A percentile compares a stretch with the other conserved stretches of the same genome.
These are phyloP conservation scores for Harpalus rubripes DNA, from an alignment of 2,888 invertebrate species.

Conservation along the genomic window DNA sequence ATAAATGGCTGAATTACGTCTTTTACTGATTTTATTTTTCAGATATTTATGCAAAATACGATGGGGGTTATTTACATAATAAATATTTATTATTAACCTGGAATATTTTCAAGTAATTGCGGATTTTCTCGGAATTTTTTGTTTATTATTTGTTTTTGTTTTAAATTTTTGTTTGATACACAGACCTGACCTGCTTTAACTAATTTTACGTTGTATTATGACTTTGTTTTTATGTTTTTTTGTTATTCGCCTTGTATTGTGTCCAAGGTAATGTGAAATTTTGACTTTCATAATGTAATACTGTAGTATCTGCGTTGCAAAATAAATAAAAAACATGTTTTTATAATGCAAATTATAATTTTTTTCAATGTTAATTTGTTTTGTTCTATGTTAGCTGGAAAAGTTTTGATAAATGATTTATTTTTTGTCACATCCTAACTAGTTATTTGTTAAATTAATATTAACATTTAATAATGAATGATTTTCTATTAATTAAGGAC, in stretches of 20 bases:
- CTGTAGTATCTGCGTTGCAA: not conserved
- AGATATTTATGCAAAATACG: constrained; percentile 34
- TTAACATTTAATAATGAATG: no score
- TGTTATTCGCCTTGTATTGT: not conserved
- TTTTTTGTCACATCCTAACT: no score
- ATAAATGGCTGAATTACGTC: constrained; percentile 13
- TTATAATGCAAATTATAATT: not conserved
- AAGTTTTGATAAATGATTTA: no score
- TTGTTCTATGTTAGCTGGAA: no score
- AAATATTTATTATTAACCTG: constrained; percentile 27
- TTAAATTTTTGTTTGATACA: not conserved
- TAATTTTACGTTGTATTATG: not conserved
- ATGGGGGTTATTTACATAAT: constrained; percentile 52
- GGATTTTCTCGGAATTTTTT: not conserved
- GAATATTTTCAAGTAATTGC: constrained; percentile 13
- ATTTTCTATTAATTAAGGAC: no score
- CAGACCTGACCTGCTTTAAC: not conserved
- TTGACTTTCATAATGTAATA: not conserved
- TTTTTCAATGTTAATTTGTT: no score
- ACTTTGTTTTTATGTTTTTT: constrained; percentile 3
- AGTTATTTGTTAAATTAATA: no score
- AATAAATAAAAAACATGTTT: not conserved
- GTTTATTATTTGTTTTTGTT: not conserved
- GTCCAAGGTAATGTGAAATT: constrained; percentile 3
- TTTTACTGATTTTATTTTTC: constrained; percentile 23